Conservation (phyloP, 2,113 vertebrate genomes). For the Rynchops niger region DNA sequence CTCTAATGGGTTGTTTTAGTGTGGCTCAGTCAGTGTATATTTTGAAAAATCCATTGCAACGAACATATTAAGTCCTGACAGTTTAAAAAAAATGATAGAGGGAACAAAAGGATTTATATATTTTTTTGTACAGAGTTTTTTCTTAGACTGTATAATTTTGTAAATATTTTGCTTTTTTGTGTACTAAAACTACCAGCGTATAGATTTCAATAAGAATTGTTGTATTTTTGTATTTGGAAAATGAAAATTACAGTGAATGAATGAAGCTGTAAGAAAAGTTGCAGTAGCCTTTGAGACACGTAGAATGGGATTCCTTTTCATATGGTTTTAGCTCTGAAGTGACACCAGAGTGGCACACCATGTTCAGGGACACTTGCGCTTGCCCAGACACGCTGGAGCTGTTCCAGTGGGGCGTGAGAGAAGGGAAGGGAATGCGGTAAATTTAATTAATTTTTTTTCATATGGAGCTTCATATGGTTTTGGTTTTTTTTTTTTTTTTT, state of each 20-base stretch:
- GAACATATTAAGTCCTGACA: conserved; percentile 69
- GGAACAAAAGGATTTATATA: conserved; percentile 85
- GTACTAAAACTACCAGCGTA: conserved; percentile 82
- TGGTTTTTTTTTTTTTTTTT: neutral
- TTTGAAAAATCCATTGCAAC: conserved; percentile 69
- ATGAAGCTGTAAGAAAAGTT: conserved; percentile 72
- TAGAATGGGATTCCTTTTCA: conserved; percentile 80
- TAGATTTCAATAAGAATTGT: conserved; percentile 85
- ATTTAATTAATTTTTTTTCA: neutral
- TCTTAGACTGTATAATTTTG: conserved; percentile 86
- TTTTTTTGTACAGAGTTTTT: conserved; percentile 85
- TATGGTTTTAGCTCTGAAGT: conserved; percentile 71
- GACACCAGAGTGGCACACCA: neutral
- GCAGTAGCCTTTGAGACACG: conserved; percentile 64
- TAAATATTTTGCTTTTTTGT: conserved; percentile 83
- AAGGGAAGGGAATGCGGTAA: neutral
- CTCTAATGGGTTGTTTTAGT: conserved; percentile 43
- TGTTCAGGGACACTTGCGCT: neutral
- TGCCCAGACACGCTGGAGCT: neutral
- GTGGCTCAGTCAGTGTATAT: conserved; percentile 73
- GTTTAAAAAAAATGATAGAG: conserved; percentile 71
- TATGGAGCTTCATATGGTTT: neutral
- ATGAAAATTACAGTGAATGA: conserved; percentile 75
- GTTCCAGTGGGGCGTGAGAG: neutral
- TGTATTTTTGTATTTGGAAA: conserved; percentile 86